phyloP scores from a whole-genome alignment of 2,797 vertebrate species.

The Microctenopoma lineatum region DNA sequence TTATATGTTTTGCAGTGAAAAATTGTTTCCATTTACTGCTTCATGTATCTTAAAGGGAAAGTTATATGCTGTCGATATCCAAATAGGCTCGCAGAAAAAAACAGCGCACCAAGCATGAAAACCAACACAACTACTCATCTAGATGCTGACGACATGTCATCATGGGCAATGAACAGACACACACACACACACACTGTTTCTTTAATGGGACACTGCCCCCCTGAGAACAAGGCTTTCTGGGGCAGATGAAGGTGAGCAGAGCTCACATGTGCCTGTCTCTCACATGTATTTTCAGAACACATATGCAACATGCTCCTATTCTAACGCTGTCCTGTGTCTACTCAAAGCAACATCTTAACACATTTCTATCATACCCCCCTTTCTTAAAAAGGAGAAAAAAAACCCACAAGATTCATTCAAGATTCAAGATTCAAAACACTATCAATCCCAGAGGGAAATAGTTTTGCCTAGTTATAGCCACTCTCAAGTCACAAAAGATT shows the following conservation, averaged over 20 bases:
- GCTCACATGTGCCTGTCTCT: constrained; percentile 26
- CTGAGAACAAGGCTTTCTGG: constrained; percentile 58
- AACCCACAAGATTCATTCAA: background rate
- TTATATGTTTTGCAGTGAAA: no score
- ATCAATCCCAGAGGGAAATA: no score
- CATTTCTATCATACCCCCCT: background rate
- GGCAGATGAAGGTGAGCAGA: constrained; percentile 56
- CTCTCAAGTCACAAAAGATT: no score
- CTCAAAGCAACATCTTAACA: background rate
- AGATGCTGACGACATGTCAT: constrained; percentile 11
- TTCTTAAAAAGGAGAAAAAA: background rate
- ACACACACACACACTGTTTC: background rate
- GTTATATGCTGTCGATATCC: no score
- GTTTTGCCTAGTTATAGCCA: no score
- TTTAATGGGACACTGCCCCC: constrained; percentile 60
- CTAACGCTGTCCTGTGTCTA: no score
- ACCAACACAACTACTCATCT: background rate
- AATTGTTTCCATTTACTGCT: no score
- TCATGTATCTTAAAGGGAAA: no score
- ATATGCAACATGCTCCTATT: no score
- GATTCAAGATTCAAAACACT: no score
- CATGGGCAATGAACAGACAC: constrained; percentile 14
- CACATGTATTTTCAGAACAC: constrained; percentile 8
- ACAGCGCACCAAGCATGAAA: background rate
- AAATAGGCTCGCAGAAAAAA: background rate